These are phyloP conservation scores for Eleginops maclovinus DNA, from an alignment of 2,113 vertebrate species.

Conservation along the genomic window DNA sequence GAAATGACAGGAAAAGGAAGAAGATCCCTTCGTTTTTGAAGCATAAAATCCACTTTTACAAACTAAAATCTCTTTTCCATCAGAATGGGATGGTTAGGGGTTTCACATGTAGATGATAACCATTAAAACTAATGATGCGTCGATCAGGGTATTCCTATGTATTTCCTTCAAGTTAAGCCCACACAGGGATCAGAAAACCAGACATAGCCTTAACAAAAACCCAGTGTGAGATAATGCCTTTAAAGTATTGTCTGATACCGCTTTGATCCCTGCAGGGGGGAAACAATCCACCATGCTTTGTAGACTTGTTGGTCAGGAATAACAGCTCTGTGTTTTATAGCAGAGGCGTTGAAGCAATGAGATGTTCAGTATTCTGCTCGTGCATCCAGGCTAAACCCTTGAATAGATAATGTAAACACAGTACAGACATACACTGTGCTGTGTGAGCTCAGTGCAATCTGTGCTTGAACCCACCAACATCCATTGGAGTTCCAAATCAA, in stretches of 20 bases:
- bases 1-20: neutral
- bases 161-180: slow-evolving; percentile 23
- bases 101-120: neutral
- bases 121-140: slow-evolving; percentile 30
- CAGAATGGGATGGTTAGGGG: neutral
- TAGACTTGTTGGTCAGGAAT: neutral
- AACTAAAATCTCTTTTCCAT: neutral
- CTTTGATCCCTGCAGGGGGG: slow-evolving; percentile 15
- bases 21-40: neutral
- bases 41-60: neutral
- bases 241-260: slow-evolving; percentile 29
- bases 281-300: neutral
- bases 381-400: neutral
- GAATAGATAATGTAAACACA: neutral
- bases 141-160: slow-evolving; percentile 10
- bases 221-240: slow-evolving; percentile 14
- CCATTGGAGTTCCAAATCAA: neutral
- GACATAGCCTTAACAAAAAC: neutral
- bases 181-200: slow-evolving; percentile 31
- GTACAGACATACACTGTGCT: too few species aligned
- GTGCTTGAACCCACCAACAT: too few species aligned
- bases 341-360: neutral
- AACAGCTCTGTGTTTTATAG: neutral
- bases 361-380: neutral
- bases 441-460: too few species aligned